Evolutionary conservation across 2,888 invertebrate species (phyloP).

Genomic region (Apeira syringaria): DNA sequence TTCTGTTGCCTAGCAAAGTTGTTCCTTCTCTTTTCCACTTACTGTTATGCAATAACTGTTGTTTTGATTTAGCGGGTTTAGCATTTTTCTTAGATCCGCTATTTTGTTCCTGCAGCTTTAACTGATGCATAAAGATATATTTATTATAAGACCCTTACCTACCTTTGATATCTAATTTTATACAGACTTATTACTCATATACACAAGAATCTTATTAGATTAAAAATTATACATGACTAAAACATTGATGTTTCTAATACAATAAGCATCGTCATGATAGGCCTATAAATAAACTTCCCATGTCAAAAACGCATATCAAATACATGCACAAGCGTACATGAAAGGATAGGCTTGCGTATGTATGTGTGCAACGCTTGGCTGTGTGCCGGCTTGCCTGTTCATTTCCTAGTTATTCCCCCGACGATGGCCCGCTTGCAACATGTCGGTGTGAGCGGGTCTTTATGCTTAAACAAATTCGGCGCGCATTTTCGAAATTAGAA

Average conservation of each 20-base stretch:
- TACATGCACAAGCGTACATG: slow-evolving; percentile 42
- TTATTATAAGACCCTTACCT: too few relatives aligned
- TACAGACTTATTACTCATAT: too few relatives aligned
- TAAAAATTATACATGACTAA: neutral
- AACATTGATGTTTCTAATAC: neutral
- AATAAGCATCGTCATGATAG: slow-evolving; percentile 36
- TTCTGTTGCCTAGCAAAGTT: slow-evolving; percentile 44
- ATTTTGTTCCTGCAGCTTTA: slow-evolving; percentile 40
- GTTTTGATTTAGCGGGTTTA: slow-evolving; percentile 75
- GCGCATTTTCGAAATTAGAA: slow-evolving; percentile 57
- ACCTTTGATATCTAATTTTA: too few relatives aligned
- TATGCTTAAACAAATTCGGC: slow-evolving; percentile 55
- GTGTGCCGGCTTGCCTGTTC: slow-evolving; percentile 57
- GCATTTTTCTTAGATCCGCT: slow-evolving; percentile 76
- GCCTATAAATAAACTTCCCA: slow-evolving; percentile 66
- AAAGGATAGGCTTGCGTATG: slow-evolving; percentile 29
- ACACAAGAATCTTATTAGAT: slow-evolving; percentile 18
- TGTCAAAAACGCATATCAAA: slow-evolving; percentile 68
- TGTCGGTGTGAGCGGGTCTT: slow-evolving; percentile 77
- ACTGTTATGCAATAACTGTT: slow-evolving; percentile 83
- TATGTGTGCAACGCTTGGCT: slow-evolving; percentile 35
- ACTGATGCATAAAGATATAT: too few relatives aligned
- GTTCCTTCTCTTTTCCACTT: slow-evolving; percentile 51
- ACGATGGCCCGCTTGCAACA: slow-evolving; percentile 79
- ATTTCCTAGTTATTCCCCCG: slow-evolving; percentile 80